Evolutionary conservation across 2,797 vertebrate species (phyloP).

Genomic region (Delichon dasypus): DNA sequence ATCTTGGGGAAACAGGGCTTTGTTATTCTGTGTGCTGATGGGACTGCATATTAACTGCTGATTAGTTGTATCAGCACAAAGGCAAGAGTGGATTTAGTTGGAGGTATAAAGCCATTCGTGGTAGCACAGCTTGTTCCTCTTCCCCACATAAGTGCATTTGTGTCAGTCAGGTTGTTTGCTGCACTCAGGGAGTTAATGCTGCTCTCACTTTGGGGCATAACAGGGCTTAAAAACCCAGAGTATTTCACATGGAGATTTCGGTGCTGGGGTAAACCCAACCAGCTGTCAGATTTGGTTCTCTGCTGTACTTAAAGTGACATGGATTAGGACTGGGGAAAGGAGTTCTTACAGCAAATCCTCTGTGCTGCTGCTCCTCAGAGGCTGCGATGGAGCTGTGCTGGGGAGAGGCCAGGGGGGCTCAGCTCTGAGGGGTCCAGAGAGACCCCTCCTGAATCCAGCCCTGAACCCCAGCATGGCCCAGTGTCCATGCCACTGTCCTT

Average conservation of each 20-base stretch:
- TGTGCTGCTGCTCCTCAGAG: background rate
- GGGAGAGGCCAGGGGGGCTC: background rate
- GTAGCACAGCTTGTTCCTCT: background rate
- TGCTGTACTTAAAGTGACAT: background rate
- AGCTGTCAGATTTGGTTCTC: slow-evolving; percentile 23
- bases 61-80: slow-evolving; percentile 17
- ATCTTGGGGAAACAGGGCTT: slow-evolving; percentile 26
- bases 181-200: slow-evolving; percentile 1
- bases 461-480: background rate
- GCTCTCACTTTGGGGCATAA: slow-evolving; percentile 19
- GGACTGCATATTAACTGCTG: slow-evolving; percentile 45
- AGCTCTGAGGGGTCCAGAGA: background rate
- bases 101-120: background rate
- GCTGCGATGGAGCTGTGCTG: background rate
- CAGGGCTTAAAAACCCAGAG: background rate
- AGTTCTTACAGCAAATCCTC: slow-evolving; percentile 3
- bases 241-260: background rate
- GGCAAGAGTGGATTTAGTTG: background rate
- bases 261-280: background rate
- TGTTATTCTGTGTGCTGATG: slow-evolving; percentile 14
- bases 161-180: background rate
- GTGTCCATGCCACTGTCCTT: accelerated
- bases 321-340: background rate
- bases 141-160: background rate
- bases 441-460: background rate